Conservation (phyloP, 1,140 invertebrate species). For the Aphaenogaster ashmeadi region DNA sequence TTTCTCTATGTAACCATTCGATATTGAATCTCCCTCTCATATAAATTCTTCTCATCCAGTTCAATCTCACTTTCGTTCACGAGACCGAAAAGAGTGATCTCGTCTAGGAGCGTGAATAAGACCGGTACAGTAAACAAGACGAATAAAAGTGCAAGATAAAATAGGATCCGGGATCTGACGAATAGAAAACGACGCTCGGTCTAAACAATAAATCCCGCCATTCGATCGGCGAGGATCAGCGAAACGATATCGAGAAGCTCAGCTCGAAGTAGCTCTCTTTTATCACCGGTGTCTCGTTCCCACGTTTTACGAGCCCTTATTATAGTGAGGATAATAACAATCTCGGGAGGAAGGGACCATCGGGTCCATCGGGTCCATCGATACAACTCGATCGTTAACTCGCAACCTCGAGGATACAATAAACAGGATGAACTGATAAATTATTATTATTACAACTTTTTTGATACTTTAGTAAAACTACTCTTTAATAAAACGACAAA, state of each 20-base stretch:
- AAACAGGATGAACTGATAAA: slow-evolving; percentile 37
- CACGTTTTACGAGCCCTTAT: slow-evolving; percentile 43
- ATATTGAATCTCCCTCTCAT: neutral
- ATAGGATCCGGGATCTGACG: neutral
- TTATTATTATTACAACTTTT: slow-evolving; percentile 27
- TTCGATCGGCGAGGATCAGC: slow-evolving; percentile 24
- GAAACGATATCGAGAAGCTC: slow-evolving; percentile 41
- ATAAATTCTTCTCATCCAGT: slow-evolving; percentile 6
- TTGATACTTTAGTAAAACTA: neutral
- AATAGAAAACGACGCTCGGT: neutral
- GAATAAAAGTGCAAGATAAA: slow-evolving; percentile 22
- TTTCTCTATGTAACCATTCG: neutral
- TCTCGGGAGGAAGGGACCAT: neutral
- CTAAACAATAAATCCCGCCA: slow-evolving; percentile 29
- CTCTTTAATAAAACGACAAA: neutral
- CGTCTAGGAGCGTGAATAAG: neutral
- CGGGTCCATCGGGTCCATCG: neutral
- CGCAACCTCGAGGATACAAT: slow-evolving; percentile 32
- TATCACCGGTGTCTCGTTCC: slow-evolving; percentile 35
- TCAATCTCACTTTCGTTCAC: neutral
- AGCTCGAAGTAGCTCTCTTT: slow-evolving; percentile 32
- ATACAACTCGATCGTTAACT: slow-evolving; percentile 29
- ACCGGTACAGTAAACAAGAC: slow-evolving; percentile 4
- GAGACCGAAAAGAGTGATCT: neutral
- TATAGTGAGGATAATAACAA: slow-evolving; percentile 42